phyloP scores from a whole-genome alignment of 2,797 vertebrate genomes.

The Varecia variegata region DNA sequence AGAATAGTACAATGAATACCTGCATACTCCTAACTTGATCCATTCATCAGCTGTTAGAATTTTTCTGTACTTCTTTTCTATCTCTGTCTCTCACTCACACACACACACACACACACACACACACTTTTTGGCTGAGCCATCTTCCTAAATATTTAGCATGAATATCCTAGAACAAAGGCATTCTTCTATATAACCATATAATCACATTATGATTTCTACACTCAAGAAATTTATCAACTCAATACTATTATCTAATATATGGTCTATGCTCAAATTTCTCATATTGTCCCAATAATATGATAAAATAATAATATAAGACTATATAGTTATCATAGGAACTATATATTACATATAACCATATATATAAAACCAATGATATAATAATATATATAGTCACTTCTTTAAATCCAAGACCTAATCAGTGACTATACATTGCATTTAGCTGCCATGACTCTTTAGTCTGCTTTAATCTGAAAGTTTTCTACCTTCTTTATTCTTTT shows the following conservation, averaged over 20 bases:
- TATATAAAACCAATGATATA: neutral
- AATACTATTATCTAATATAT: neutral
- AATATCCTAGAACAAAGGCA: neutral
- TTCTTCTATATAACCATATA: neutral
- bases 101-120: accelerated
- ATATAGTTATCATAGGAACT: neutral
- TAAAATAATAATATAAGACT: neutral
- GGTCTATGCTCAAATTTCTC: neutral
- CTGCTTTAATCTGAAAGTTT: neutral
- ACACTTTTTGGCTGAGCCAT: neutral
- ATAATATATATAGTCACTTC: neutral
- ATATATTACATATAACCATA: neutral
- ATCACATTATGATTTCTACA: neutral
- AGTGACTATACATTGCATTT: neutral
- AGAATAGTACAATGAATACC: neutral
- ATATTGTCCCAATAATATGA: neutral
- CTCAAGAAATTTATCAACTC: neutral
- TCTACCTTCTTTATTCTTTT: neutral
- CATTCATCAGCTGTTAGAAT: neutral
- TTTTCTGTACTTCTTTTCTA: neutral
- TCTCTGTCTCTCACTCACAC: neutral
- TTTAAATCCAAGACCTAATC: neutral
- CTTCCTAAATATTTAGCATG: neutral
- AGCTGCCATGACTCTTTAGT: neutral
- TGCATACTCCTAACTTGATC: neutral